Evolutionary conservation across 2,888 invertebrate genomes (phyloP), one percentile per base, ranked within the genome.

Genomic region (Encarsia formosa): DNA sequence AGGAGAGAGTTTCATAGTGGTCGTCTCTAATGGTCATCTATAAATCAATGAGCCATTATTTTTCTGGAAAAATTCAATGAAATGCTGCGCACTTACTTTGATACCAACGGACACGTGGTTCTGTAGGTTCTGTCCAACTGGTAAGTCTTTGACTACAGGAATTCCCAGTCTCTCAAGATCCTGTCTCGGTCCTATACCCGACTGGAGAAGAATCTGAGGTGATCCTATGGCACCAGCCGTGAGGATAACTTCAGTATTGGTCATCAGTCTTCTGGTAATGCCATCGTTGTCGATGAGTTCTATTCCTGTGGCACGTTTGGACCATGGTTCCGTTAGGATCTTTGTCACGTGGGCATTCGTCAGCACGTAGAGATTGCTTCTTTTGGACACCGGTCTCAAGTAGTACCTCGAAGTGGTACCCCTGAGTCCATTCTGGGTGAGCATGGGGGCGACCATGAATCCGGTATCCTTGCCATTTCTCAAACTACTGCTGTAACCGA

Each of bases 301-400:
- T 2, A 80, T 70, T n/a, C 78, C 78, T 18, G 82, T 81, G 0
- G 90, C 89, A 53, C 85, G 47, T 16, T 60, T 65, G 5, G 59
- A 57, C 68, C 70, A 70, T 1, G 62, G 55, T 3, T 60, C 63
- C 5, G 61, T 60, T 13, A 69, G 43, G 4, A 80, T 63, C 60
- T 70, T 77, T 4, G 75, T 75, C 1, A 77, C 80, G 29, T 74
- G 74, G 0, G 79, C 72, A 51, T 78, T 73, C 9, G 75, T 78
- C 22, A 78, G 61, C 0, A 80, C 75, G 51, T 76, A 72, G 3
- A 81, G 64, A 59, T 81, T 80, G 0, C 59, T 59, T 18, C 77
- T 67, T 8, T 71, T 62, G 15, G 69, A 59, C 2, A 64, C 64
- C 0, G 79, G 66, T 49, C 73, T 71, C 34, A 82, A 60, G 59